Evolutionary conservation across 2,888 invertebrate species (phyloP).

Genomic region (Thymelicus acteon): DNA sequence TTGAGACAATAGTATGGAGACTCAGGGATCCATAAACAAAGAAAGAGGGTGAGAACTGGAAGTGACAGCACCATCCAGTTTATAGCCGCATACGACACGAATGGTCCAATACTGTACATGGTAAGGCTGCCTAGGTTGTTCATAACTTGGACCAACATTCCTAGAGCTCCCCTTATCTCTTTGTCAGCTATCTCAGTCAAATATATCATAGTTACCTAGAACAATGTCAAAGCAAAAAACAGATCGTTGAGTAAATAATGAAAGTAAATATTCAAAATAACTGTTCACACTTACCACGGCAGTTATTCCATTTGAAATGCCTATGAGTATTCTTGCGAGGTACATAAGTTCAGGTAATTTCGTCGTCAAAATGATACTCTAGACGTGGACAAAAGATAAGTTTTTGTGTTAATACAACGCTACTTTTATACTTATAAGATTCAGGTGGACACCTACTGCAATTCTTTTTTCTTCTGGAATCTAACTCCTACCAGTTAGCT

Average conservation of each 20-base stretch:
- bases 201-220: slow-evolving; percentile 81
- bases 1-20: slow-evolving; percentile 86
- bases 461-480: too few species aligned
- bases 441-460: too few species aligned
- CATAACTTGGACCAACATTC: slow-evolving; percentile 79
- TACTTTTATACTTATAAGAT: too few species aligned
- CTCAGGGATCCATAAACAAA: slow-evolving; percentile 85
- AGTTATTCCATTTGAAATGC: slow-evolving; percentile 81
- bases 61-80: slow-evolving; percentile 76
- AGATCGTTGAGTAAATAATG: too few species aligned
- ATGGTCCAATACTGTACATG: slow-evolving; percentile 77
- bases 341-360: slow-evolving; percentile 78
- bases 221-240: slow-evolving; percentile 37
- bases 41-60: slow-evolving; percentile 74
- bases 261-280: too few species aligned
- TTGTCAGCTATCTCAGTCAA: slow-evolving; percentile 82
- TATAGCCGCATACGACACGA: slow-evolving; percentile 72
- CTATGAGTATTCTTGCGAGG: slow-evolving; percentile 77
- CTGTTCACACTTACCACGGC: slow-evolving; percentile 67
- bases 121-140: slow-evolving; percentile 74
- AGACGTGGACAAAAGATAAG: slow-evolving; percentile 47
- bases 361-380: slow-evolving; percentile 77
- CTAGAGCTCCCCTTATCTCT: slow-evolving; percentile 76
- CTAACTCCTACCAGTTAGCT: too few species aligned
- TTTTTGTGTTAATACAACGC: not conserved